Evolutionary conservation across 1,140 invertebrate genomes (phyloP).

Genomic region (Papilio machaon): DNA sequence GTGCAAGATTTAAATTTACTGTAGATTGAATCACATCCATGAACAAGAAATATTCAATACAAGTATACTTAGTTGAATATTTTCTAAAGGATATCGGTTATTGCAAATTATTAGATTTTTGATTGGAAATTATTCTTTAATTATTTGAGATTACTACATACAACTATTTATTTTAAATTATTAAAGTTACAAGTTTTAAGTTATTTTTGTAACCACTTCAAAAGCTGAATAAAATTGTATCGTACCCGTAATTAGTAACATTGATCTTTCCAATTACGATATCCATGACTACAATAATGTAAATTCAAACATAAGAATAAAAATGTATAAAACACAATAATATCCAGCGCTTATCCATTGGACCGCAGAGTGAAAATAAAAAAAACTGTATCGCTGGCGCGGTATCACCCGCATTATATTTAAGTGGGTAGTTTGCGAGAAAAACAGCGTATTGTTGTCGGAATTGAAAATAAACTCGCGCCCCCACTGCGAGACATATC

Average conservation of each 20-base stretch:
- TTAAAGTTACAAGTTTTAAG: too few relatives aligned
- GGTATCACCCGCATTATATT: conserved; percentile 77
- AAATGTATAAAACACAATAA: neutral
- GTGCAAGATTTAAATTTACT: conserved; percentile 44
- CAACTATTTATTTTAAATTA: too few relatives aligned
- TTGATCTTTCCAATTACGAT: too few relatives aligned
- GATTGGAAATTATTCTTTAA: neutral
- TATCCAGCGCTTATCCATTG: conserved; percentile 40
- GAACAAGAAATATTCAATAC: neutral
- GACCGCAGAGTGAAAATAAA: conserved; percentile 47
- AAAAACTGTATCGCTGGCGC: conserved; percentile 60
- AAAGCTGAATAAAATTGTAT: too few relatives aligned
- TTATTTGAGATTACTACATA: too few relatives aligned
- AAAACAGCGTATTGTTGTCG: conserved; percentile 77
- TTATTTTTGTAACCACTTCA: too few relatives aligned
- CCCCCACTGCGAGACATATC: conserved; percentile 53
- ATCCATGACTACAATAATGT: too few relatives aligned
- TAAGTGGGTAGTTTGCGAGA: conserved; percentile 78
- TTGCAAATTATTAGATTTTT: neutral
- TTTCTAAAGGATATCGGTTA: neutral
- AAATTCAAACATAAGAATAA: neutral
- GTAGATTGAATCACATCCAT: neutral
- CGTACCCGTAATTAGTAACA: too few relatives aligned
- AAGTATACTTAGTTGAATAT: neutral
- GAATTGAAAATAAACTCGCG: conserved; percentile 76